These are phyloP conservation scores for Spea multiplicata DNA, from an alignment of 2,113 vertebrate genomes.

Conservation along the genomic window DNA sequence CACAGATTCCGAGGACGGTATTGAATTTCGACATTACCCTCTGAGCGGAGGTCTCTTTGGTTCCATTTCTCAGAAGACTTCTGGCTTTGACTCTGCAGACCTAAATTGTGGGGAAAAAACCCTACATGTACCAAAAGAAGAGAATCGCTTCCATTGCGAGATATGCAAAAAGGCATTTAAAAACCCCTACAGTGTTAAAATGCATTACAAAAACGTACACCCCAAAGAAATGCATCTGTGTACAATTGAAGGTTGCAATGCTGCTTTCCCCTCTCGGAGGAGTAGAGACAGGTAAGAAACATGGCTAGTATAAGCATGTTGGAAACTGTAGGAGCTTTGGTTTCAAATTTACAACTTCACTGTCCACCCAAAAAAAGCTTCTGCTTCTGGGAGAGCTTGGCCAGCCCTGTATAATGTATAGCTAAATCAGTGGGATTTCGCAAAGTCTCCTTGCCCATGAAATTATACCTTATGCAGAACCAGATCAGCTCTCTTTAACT, in stretches of 20 bases:
- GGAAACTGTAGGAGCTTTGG: too few species aligned
- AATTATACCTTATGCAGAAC: too few species aligned
- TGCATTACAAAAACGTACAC: slow-evolving; percentile 90
- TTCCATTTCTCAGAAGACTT: slow-evolving; percentile 60
- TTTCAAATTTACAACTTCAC: too few species aligned
- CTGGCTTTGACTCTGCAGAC: slow-evolving; percentile 65
- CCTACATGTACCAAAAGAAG: slow-evolving; percentile 64
- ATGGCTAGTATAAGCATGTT: slow-evolving; percentile 50
- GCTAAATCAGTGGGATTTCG: too few species aligned
- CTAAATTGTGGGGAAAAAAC: slow-evolving; percentile 62
- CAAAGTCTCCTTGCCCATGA: too few species aligned
- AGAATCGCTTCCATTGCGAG: slow-evolving; percentile 80
- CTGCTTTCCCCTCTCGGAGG: slow-evolving; percentile 87
- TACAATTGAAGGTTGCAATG: slow-evolving; percentile 86
- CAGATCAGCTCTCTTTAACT: too few species aligned
- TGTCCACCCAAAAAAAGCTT: too few species aligned
- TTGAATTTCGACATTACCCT: slow-evolving; percentile 69
- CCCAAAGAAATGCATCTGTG: slow-evolving; percentile 88
- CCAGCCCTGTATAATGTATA: too few species aligned
- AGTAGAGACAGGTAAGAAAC: slow-evolving; percentile 93
- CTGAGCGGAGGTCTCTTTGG: slow-evolving; percentile 65
- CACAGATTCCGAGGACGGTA: slow-evolving; percentile 63
- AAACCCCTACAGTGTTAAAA: slow-evolving; percentile 87
- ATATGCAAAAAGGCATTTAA: slow-evolving; percentile 94
- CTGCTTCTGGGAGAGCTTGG: too few species aligned